Conservation (phyloP, 2,797 vertebrate species). For the Philypnodon macrostomus region DNA sequence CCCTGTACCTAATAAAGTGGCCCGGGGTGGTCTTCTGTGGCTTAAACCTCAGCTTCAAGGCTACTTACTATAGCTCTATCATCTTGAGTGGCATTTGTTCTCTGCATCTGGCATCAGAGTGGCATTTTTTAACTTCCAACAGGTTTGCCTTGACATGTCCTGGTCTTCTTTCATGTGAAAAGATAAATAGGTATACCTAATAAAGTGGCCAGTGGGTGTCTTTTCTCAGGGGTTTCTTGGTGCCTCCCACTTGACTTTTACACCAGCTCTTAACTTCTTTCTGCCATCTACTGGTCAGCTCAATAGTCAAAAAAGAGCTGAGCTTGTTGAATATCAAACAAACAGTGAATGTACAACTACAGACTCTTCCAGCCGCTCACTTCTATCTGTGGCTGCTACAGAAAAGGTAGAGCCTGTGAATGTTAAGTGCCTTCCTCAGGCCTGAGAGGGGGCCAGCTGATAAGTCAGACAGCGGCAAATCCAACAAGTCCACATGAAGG, state of each 20-base stretch:
- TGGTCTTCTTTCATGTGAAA: too few species aligned
- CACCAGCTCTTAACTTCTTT: slow-evolving; percentile 33
- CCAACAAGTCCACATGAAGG: slow-evolving; percentile 72
- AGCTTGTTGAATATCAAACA: slow-evolving; percentile 9
- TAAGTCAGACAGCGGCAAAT: slow-evolving; percentile 72
- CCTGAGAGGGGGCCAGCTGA: slow-evolving; percentile 63
- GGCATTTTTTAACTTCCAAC: too few species aligned
- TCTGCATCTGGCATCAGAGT: too few species aligned
- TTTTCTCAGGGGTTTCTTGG: neutral
- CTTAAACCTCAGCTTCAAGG: too few species aligned
- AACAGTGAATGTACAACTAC: neutral
- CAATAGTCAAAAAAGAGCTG: slow-evolving; percentile 64
- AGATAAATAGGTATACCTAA: too few species aligned
- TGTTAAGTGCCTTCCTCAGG: slow-evolving; percentile 74
- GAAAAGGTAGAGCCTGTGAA: slow-evolving; percentile 72
- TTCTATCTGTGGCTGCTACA: slow-evolving; percentile 71
- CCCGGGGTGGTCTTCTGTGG: too few species aligned
- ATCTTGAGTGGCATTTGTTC: too few species aligned
- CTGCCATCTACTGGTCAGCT: slow-evolving; percentile 70
- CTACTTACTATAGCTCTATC: too few species aligned
- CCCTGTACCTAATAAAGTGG: too few species aligned
- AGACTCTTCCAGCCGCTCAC: slow-evolving; percentile 66
- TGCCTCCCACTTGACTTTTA: too few species aligned
- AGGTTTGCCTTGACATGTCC: too few species aligned
- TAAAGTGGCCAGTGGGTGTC: too few species aligned